Conservation (phyloP, 2,797 vertebrate species). For the Chiloscyllium punctatum region DNA sequence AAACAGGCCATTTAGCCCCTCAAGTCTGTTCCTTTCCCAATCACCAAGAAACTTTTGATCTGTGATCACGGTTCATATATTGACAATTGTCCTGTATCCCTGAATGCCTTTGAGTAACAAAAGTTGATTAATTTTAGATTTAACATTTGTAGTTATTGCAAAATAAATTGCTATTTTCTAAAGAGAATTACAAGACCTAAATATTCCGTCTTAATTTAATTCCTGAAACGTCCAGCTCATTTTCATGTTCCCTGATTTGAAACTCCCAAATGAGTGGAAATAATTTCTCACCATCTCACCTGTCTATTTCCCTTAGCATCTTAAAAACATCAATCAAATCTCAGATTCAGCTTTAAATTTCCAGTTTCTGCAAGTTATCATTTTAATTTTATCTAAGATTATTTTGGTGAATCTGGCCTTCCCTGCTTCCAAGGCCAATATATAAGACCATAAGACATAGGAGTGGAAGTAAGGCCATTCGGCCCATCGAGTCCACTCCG, state of each 20-base stretch:
- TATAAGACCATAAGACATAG: no score
- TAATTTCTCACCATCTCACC: not conserved
- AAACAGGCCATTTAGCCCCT: not conserved
- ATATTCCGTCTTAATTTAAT: not conserved
- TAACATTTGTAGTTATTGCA: not conserved
- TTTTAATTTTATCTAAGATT: not conserved
- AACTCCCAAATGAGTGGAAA: not conserved
- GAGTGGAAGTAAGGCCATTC: no score
- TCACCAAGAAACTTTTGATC: not conserved
- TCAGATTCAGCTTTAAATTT: not conserved
- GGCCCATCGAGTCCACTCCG: no score
- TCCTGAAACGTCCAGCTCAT: not conserved
- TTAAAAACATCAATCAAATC: not conserved
- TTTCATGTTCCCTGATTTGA: not conserved
- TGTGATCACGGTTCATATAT: no score
- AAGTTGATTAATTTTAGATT: not conserved
- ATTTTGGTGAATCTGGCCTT: not conserved
- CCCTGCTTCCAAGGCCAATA: not conserved
- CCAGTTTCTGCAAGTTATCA: not conserved
- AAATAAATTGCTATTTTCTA: not conserved
- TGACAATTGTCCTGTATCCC: not conserved
- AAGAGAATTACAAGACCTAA: not conserved
- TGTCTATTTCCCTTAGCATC: not conserved
- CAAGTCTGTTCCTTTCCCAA: not conserved
- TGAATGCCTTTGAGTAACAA: not conserved